Conservation (phyloP, 2,797 vertebrate species). For the Petrocephalus sullivani region DNA sequence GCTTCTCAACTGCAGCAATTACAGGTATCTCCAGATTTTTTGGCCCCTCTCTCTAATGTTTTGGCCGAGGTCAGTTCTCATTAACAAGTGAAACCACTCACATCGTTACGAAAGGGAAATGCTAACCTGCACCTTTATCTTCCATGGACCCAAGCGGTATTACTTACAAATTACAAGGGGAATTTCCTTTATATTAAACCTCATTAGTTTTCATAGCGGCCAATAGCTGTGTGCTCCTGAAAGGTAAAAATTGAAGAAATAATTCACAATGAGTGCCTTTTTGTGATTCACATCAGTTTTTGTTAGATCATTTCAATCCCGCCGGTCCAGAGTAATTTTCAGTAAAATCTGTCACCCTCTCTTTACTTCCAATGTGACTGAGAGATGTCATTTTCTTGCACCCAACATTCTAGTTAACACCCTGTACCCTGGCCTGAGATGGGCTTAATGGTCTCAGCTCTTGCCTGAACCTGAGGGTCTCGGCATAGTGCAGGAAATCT, state of each 20-base stretch:
- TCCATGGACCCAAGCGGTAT: conserved; percentile 27
- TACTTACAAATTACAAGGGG: conserved; percentile 25
- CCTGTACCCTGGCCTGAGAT: conserved; percentile 11
- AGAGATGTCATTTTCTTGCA: conserved; percentile 26
- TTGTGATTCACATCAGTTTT: conserved; percentile 20
- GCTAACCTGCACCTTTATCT: conserved; percentile 37
- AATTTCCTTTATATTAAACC: conserved; percentile 34
- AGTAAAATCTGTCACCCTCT: conserved; percentile 25
- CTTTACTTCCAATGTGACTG: conserved; percentile 21
- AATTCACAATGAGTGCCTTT: conserved; percentile 20
- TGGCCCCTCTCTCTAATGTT: conserved; percentile 17
- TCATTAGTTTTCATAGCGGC: conserved; percentile 36
- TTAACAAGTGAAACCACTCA: conserved; percentile 31
- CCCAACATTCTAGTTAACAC: not conserved
- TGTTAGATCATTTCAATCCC: conserved; percentile 10
- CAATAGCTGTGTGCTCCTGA: conserved; percentile 11
- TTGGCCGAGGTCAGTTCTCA: conserved; percentile 27
- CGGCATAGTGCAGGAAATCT: not conserved
- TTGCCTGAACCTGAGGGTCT: conserved; percentile 1
- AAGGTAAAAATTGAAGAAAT: conserved; percentile 21
- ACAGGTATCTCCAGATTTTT: not conserved
- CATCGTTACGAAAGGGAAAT: conserved; percentile 22
- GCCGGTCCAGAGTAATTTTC: conserved; percentile 7
- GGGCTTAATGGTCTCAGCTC: conserved; percentile 27
- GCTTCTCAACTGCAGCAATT: conserved; percentile 14